These are phyloP conservation scores for Gadus chalcogrammus DNA, from an alignment of 2,113 vertebrate species.

Conservation along the genomic window DNA sequence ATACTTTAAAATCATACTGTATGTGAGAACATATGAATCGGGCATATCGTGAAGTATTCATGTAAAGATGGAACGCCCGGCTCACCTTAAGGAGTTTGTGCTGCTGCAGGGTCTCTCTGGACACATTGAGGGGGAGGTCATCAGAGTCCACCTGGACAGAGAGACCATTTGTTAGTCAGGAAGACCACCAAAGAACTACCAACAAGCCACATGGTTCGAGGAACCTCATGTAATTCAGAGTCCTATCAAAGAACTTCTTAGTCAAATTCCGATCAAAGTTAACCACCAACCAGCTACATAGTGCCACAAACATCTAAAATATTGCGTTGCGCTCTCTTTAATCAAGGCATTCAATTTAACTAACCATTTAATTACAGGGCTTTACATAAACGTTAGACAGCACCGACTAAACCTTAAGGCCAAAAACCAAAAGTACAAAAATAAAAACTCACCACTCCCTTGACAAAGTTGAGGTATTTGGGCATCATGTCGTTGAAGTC, in stretches of 20 bases:
- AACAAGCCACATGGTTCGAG: constrained; percentile 40
- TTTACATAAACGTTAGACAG: not conserved
- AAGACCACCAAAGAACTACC: not conserved
- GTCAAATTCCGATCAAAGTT: not conserved
- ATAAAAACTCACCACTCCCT: constrained; percentile 88
- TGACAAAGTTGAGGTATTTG: constrained; percentile 96
- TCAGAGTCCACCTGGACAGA: constrained; percentile 90
- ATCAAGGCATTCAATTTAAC: not conserved
- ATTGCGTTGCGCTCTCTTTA: too few relatives aligned
- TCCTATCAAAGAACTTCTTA: not conserved
- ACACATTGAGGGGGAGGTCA: constrained; percentile 96
- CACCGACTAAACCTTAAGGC: not conserved
- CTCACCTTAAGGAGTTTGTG: constrained; percentile 95
- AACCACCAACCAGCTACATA: not conserved
- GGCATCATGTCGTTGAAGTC: constrained; percentile 99
- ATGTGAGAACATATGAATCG: too few relatives aligned
- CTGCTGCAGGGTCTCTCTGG: constrained; percentile 96
- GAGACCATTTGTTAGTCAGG: not conserved
- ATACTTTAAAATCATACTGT: too few relatives aligned
- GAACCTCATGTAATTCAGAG: not conserved
- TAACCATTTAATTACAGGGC: not conserved
- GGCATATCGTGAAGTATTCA: not conserved
- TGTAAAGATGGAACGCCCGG: not conserved
- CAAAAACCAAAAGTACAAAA: not conserved
- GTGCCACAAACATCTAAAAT: not conserved